A percentile compares a stretch with the other conserved stretches of the same genome.
Evolutionary conservation across 2,113 vertebrate species (phyloP).

Genomic region (Corydoras maculifer): DNA sequence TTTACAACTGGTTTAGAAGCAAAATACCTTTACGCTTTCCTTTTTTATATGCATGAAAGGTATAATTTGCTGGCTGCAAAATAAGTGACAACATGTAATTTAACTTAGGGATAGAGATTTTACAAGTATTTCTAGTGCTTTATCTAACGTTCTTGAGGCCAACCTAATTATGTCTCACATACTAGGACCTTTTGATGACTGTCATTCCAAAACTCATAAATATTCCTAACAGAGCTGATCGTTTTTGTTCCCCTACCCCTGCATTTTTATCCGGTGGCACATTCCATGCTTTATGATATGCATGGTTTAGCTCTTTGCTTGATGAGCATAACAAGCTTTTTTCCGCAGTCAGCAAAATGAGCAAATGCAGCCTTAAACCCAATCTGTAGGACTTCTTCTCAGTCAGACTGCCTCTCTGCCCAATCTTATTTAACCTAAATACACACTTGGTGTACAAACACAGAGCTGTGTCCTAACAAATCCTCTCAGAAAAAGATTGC

Average conservation of each 20-base stretch:
- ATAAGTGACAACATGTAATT: conserved; percentile 28
- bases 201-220: conserved; percentile 25
- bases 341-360: conserved; percentile 65
- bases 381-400: conserved; percentile 47
- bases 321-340: conserved; percentile 53
- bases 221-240: conserved; percentile 21
- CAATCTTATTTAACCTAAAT: conserved; percentile 52
- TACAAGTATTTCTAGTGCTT: conserved; percentile 17
- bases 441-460: conserved; percentile 59
- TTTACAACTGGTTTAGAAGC: conserved; percentile 6
- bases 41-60: conserved; percentile 13
- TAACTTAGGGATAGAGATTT: conserved; percentile 4
- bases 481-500: background rate
- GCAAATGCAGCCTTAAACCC: conserved; percentile 62
- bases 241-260: conserved; percentile 13
- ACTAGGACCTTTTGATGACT: conserved; percentile 16
- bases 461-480: conserved; percentile 54
- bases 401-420: conserved; percentile 60
- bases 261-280: conserved; percentile 3
- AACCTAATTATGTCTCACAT: conserved; percentile 1
- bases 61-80: conserved; percentile 20
- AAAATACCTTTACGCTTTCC: conserved; percentile 14
- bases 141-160: conserved; percentile 4
- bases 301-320: conserved; percentile 60
- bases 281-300: conserved; percentile 40